Base-by-base conservation (phyloP, 2,888 invertebrate genomes). In the Onchidella celtica region DNA sequence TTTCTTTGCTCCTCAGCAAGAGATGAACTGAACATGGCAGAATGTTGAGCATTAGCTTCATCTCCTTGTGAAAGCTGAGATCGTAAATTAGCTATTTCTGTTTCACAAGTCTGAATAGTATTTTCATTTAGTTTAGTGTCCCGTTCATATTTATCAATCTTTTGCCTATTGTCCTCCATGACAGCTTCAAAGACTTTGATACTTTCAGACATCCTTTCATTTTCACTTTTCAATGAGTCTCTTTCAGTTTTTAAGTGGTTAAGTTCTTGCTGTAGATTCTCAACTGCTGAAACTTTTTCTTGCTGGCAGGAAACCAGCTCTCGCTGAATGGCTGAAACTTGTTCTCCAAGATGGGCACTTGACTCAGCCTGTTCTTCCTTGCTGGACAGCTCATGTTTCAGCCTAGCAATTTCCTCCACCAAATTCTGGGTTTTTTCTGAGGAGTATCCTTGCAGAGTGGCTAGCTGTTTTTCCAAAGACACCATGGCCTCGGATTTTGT, bases 321-420 rank as follows among this genome's bases (percentile, higher is more conserved):
- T 63, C 82, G 74, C 40, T 82, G 74, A 32, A 79, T n/a, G 32
- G 34, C 29, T 11, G 61, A n/a, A 63, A 82, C 59, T 69, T 84
- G 79, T 17, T 59, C 70, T 55, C 72, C 70, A 24, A 76, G 70
- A 36, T 36, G 17, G 6, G 1, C n/a, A 36, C 40, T 36, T 59
- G 27, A 66, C 34, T n/a, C 65, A 1, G 27, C 36, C 9, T n/a
- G 24, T 29, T 74, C 68, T 74, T 80, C 80, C 40, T 74, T 74
- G 38, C 38, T 24, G 4, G 59, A 36, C 3, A 80, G 59, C 47
- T 74, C 68, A 55, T 24, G 29, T 27, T 24, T 74, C 2, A 80
- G 55, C 6, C 36, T 68, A 17, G 57, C 57, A n/a, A 80, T 55
- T 36, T 80, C 74, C 32, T 74, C 36, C 38, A 73, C 66, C 29